Conservation (phyloP, 2,113 vertebrate genomes). For the Albula goreensis region DNA sequence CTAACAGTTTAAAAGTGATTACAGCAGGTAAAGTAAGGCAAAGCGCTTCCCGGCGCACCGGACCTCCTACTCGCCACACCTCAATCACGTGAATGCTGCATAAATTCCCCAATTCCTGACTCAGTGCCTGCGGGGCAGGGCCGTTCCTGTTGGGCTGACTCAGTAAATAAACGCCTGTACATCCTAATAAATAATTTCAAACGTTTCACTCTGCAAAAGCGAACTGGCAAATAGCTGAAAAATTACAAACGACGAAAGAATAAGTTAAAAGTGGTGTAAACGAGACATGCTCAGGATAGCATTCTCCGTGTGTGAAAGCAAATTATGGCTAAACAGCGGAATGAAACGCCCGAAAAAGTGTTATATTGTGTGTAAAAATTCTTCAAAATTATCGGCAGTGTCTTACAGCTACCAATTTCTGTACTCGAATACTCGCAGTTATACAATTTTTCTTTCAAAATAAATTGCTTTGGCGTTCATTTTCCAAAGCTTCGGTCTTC, state of each 20-base stretch:
- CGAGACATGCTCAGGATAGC: too few relatives aligned
- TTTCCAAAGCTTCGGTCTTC: too few relatives aligned
- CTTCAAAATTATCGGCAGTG: neutral
- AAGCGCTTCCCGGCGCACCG: slow-evolving; percentile 26
- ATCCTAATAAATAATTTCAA: neutral
- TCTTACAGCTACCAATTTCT: neutral
- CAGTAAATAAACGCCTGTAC: neutral
- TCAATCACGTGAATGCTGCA: slow-evolving; percentile 36
- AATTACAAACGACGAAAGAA: too few relatives aligned
- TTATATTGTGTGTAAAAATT: too few relatives aligned
- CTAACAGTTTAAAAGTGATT: neutral
- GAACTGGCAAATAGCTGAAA: neutral
- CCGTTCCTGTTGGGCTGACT: neutral
- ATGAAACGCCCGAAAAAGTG: too few relatives aligned
- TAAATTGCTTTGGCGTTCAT: neutral
- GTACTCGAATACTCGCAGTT: neutral
- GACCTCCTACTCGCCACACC: slow-evolving; percentile 37
- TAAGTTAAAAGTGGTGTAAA: too few relatives aligned
- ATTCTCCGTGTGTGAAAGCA: too few relatives aligned
- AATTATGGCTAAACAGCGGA: too few relatives aligned
- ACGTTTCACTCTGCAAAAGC: neutral
- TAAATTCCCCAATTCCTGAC: slow-evolving; percentile 4
- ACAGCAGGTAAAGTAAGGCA: slow-evolving; percentile 33
- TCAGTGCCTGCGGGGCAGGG: neutral
- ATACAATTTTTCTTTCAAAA: neutral